phyloP scores from a whole-genome alignment of 2,797 vertebrate genomes.

The Hydrocynus forskahlii region DNA sequence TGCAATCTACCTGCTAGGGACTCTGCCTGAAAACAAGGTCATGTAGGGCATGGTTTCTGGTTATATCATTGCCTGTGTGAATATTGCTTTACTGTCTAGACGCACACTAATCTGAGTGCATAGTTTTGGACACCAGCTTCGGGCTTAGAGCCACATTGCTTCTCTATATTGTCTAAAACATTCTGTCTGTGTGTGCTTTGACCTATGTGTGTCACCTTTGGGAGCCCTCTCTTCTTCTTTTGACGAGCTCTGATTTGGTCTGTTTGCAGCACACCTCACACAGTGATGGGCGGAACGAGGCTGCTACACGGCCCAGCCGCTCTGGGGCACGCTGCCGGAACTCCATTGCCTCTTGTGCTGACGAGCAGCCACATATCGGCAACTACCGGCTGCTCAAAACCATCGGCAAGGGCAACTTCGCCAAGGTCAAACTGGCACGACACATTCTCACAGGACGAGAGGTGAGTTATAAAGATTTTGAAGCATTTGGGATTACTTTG shows the following conservation, averaged over 20 bases:
- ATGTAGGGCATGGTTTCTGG: not conserved
- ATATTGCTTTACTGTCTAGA: not conserved
- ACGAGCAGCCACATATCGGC: conserved; percentile 87
- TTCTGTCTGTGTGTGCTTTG: not conserved
- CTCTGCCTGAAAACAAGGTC: not conserved
- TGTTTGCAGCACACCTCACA: conserved; percentile 72
- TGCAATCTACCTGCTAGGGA: not conserved
- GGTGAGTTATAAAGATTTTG: conserved; percentile 68
- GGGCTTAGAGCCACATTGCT: not conserved
- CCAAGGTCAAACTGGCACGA: conserved; percentile 88
- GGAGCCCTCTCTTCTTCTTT: not conserved
- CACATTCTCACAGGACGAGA: conserved; percentile 90
- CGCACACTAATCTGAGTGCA: not conserved
- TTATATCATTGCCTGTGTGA: not conserved
- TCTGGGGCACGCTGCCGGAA: conserved; percentile 84
- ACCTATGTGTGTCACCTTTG: not conserved
- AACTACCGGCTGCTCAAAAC: conserved; percentile 90
- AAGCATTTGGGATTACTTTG: not conserved
- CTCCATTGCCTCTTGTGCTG: conserved; percentile 85
- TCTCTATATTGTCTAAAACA: not conserved
- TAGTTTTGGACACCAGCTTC: not conserved
- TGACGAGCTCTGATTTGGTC: not conserved
- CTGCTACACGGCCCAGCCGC: conserved; percentile 72
- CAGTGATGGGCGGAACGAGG: conserved; percentile 78
- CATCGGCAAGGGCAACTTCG: conserved; percentile 90